Evolutionary conservation across 2,113 vertebrate species (phyloP).

Genomic region (Acrocephalus kingi): DNA sequence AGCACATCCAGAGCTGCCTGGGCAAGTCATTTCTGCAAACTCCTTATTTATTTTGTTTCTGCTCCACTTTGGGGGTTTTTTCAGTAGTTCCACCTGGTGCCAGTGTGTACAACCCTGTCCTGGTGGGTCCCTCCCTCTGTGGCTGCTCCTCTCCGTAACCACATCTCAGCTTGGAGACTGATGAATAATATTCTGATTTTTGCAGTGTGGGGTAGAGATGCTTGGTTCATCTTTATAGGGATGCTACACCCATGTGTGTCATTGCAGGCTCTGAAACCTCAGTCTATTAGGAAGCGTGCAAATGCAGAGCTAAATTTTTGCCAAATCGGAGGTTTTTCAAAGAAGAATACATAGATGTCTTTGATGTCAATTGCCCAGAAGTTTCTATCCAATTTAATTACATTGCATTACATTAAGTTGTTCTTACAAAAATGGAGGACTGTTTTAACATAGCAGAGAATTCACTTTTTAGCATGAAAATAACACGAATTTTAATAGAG

Average conservation of each 20-base stretch:
- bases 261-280: not conserved
- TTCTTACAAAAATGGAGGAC: not conserved
- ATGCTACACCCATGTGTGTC: not conserved
- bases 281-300: rapidly evolving
- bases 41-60: not conserved
- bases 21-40: not conserved
- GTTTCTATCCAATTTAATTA: not conserved
- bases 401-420: not conserved
- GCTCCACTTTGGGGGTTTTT: rapidly evolving
- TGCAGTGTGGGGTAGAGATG: not conserved
- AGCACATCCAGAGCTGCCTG: not conserved
- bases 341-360: not conserved
- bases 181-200: not conserved
- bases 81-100: rapidly evolving
- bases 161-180: not conserved
- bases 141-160: not conserved
- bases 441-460: not conserved
- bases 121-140: not conserved
- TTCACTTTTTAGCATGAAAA: not conserved
- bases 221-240: not conserved
- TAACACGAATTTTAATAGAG: not conserved
- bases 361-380: not conserved
- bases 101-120: rapidly evolving
- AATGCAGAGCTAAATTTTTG: not conserved
- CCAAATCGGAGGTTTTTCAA: not conserved